These are phyloP conservation scores for Nesogale talazaci DNA, from an alignment of 2,113 vertebrate species.

Conservation along the genomic window DNA sequence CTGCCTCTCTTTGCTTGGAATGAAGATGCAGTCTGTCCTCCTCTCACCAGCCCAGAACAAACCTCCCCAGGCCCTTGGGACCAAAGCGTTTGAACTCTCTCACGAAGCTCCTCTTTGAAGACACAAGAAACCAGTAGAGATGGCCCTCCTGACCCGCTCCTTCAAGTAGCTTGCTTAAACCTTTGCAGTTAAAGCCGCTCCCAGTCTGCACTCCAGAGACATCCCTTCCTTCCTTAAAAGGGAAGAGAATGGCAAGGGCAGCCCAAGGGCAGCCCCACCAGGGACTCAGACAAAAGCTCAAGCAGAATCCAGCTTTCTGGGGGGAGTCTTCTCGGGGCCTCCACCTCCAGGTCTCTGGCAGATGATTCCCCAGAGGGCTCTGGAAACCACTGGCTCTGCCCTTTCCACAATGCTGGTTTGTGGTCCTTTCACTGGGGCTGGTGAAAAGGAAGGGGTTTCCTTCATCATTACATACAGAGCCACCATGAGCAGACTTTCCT, in stretches of 20 bases:
- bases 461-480: not conserved
- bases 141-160: not conserved
- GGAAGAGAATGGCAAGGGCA: not conserved
- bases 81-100: not conserved
- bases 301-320: not conserved
- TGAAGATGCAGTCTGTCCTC: not conserved
- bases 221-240: not conserved
- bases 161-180: not conserved
- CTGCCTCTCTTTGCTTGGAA: conserved; percentile 40
- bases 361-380: not conserved
- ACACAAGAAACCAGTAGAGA: not conserved
- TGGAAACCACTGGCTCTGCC: not conserved
- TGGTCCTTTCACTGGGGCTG: not conserved
- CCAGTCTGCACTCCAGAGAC: not conserved
- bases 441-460: not conserved
- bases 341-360: not conserved
- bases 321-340: not conserved
- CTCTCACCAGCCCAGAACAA: not conserved
- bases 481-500: not conserved
- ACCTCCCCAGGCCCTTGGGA: not conserved
- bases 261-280: too few species aligned
- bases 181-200: conserved; percentile 36
- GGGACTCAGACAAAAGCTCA: not conserved
- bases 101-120: conserved; percentile 50
- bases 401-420: not conserved